Evolutionary conservation across 2,888 invertebrate species (phyloP).

Genomic region (Lithosia quadra): DNA sequence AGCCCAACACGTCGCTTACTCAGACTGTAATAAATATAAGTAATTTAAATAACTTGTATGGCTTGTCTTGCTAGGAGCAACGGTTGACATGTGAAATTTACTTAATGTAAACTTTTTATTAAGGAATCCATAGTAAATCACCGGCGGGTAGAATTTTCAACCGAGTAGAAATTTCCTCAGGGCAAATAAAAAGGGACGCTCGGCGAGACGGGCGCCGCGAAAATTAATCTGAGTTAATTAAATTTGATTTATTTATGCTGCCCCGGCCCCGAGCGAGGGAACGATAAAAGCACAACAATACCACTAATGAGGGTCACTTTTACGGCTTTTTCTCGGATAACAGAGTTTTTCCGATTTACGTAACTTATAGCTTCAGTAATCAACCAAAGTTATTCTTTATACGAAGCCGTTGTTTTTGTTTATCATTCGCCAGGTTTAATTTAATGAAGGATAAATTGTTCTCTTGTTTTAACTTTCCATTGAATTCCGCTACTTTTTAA

Average conservation of each 20-base stretch:
- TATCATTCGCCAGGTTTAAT: conserved; percentile 37
- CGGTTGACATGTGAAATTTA: conserved; percentile 74
- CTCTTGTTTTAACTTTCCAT: conserved; percentile 27
- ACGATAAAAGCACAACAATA: conserved; percentile 84
- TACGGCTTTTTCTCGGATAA: conserved; percentile 80
- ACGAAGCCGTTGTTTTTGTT: conserved; percentile 53
- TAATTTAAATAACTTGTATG: conserved; percentile 71
- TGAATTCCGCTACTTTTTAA: not conserved
- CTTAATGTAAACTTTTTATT: conserved; percentile 84
- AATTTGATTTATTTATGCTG: conserved; percentile 86
- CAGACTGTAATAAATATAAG: conserved; percentile 69
- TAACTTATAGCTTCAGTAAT: conserved; percentile 68
- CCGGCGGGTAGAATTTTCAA: conserved; percentile 67
- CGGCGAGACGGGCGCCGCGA: conserved; percentile 72
- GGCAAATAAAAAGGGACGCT: conserved; percentile 82
- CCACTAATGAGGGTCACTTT: conserved; percentile 83
- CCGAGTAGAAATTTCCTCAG: conserved; percentile 71
- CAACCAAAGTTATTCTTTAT: conserved; percentile 63
- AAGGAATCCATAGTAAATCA: conserved; percentile 80
- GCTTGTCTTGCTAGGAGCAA: conserved; percentile 64
- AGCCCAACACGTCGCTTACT: conserved; percentile 44
- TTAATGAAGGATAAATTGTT: conserved; percentile 33
- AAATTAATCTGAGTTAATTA: conserved; percentile 87
- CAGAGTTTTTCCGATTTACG: conserved; percentile 78
- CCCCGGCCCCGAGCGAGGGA: conserved; percentile 67